Evolutionary conservation across 1,140 invertebrate genomes (phyloP).

Genomic region (Dufourea novaeangliae): DNA sequence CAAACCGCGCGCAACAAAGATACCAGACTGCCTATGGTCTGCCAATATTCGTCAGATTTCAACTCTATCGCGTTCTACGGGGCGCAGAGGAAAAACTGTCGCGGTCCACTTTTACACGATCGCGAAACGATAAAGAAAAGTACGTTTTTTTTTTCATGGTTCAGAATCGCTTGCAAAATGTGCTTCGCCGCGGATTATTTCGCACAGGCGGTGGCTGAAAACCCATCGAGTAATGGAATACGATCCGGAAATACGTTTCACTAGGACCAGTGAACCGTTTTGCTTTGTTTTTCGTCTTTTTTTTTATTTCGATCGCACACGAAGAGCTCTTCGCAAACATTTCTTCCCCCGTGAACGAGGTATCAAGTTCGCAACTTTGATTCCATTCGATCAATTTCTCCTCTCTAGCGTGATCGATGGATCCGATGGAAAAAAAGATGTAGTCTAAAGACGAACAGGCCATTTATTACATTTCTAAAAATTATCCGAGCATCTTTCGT

Average conservation of each 20-base stretch:
- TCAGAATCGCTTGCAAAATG: conserved; percentile 1
- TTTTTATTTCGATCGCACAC: background rate
- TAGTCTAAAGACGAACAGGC: no score
- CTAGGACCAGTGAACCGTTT: background rate
- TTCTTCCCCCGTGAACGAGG: background rate
- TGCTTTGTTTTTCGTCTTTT: background rate
- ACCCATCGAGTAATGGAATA: conserved; percentile 4
- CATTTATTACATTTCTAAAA: no score
- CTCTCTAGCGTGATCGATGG: background rate
- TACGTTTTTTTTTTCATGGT: conserved; percentile 7
- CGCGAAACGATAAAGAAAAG: background rate
- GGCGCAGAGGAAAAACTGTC: background rate
- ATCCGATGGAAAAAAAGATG: background rate
- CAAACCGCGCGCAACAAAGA: conserved; percentile 13
- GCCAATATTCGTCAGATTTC: conserved; percentile 6
- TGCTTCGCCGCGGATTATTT: conserved; percentile 21
- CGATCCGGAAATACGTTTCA: background rate
- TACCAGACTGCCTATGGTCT: background rate
- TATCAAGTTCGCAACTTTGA: background rate
- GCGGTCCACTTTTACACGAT: background rate
- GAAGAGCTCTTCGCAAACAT: background rate
- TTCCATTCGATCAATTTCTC: background rate
- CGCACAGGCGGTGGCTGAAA: background rate
- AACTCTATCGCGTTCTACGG: background rate
- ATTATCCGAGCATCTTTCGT: no score